These are phyloP conservation scores for Leucania comma DNA, from an alignment of 2,888 invertebrate genomes.

Conservation along the genomic window DNA sequence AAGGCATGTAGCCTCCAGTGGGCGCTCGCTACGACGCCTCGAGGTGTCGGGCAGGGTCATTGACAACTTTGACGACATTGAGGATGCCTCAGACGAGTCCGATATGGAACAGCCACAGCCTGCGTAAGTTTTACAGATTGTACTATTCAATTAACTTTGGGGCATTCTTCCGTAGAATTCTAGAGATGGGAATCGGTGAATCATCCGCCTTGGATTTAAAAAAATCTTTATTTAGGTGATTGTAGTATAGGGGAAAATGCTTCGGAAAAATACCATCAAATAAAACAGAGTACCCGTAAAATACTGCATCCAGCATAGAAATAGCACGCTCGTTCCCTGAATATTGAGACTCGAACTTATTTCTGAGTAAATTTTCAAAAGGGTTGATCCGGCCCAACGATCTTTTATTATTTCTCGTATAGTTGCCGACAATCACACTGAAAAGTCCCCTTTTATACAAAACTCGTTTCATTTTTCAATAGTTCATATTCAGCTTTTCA, in stretches of 20 bases:
- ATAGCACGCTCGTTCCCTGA: conserved; percentile 22
- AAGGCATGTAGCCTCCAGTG: conserved; percentile 88
- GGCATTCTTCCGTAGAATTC: neutral
- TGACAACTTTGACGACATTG: conserved; percentile 89
- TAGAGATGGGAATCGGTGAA: neutral
- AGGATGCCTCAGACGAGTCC: conserved; percentile 84
- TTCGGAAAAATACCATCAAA: neutral
- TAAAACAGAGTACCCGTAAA: conserved; percentile 1
- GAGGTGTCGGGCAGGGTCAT: conserved; percentile 89
- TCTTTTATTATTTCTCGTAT: conserved; percentile 27
- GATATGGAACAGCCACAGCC: conserved; percentile 84
- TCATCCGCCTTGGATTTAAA: neutral
- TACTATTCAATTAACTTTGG: neutral
- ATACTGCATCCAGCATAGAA: neutral
- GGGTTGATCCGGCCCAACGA: conserved; percentile 9
- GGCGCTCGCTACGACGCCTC: conserved; percentile 87
- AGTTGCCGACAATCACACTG: conserved; percentile 23
- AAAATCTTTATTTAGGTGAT: neutral
- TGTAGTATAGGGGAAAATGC: neutral
- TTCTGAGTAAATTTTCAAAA: conserved; percentile 22
- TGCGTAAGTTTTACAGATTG: conserved; percentile 78
- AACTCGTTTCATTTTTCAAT: conserved; percentile 40
- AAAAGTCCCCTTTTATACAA: conserved; percentile 29
- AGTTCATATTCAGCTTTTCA: conserved; percentile 32
- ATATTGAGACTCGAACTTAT: conserved; percentile 14